Conservation (phyloP, 1,140 invertebrate species). For the Eulimnadia texana region DNA sequence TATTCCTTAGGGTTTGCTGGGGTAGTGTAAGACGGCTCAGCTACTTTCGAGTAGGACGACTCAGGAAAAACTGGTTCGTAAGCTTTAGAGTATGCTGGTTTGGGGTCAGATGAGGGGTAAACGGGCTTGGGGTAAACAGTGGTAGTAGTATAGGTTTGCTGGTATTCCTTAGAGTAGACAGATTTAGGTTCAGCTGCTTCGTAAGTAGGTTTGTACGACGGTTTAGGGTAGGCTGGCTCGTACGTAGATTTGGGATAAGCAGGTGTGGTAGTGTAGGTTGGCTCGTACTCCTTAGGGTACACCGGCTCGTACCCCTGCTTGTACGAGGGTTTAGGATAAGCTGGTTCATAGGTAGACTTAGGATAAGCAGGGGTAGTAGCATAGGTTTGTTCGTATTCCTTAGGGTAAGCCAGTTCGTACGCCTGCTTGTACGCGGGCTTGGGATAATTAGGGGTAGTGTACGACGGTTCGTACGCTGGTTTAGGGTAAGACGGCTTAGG, state of each 20-base stretch:
- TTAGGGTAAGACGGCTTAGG: background rate
- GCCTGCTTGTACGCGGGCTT: background rate
- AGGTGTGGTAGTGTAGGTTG: background rate
- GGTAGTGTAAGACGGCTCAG: background rate
- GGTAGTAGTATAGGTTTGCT: too few relatives aligned
- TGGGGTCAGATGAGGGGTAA: too few relatives aligned
- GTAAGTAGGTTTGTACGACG: background rate
- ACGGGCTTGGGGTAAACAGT: background rate
- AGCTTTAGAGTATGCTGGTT: background rate
- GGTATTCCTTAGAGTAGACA: too few relatives aligned
- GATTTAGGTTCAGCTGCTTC: too few relatives aligned
- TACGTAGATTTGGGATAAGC: background rate
- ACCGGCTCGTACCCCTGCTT: background rate
- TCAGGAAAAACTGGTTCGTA: background rate
- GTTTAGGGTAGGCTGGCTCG: background rate
- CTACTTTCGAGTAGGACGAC: background rate
- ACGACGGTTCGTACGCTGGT: background rate
- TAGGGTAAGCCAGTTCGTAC: background rate
- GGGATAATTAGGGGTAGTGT: background rate
- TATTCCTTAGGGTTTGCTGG: background rate
- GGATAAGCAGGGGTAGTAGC: too few relatives aligned
- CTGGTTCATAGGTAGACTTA: background rate
- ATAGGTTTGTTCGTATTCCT: too few relatives aligned
- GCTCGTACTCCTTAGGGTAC: background rate
- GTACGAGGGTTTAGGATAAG: background rate